A percentile compares a stretch with the other conserved stretches of the same genome.
These are phyloP conservation scores for Paramuricea clavata DNA, from an alignment of 92 coral and sea anemone species.

Conservation along the genomic window DNA sequence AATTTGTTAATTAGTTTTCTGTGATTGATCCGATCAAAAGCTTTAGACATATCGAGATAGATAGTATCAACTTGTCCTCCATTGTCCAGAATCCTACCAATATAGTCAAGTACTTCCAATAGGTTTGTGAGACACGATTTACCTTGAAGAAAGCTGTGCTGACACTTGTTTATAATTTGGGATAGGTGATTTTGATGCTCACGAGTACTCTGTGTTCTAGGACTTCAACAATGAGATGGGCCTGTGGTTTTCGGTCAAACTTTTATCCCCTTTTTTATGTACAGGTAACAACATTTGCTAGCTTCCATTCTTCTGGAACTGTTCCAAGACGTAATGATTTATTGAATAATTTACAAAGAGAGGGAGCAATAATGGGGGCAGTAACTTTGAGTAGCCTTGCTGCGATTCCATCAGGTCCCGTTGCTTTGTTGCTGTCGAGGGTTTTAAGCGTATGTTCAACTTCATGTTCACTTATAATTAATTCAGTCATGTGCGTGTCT, in stretches of 20 bases:
- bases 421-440: background rate
- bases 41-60: too few relatives aligned
- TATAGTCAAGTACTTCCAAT: too few relatives aligned
- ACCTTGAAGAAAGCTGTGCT: background rate
- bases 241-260: background rate
- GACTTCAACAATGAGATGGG: background rate
- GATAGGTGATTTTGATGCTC: background rate
- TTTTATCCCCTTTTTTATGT: background rate
- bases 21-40: background rate
- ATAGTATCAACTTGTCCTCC: too few relatives aligned
- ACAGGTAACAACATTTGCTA: background rate
- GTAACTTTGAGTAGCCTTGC: background rate
- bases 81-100: too few relatives aligned
- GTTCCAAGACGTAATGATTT: too few relatives aligned
- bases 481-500: background rate
- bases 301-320: too few relatives aligned
- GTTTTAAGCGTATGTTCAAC: background rate
- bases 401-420: background rate
- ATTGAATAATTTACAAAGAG: too few relatives aligned
- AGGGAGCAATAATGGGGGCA: constrained; percentile 20
- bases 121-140: too few relatives aligned
- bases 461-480: background rate
- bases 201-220: background rate
- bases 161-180: background rate
- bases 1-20: background rate